Percentiles rank a stretch among this genome's conserved stretches.
These are phyloP conservation scores for Nymphicus hollandicus DNA, from an alignment of 2,113 vertebrate genomes.

Conservation along the genomic window DNA sequence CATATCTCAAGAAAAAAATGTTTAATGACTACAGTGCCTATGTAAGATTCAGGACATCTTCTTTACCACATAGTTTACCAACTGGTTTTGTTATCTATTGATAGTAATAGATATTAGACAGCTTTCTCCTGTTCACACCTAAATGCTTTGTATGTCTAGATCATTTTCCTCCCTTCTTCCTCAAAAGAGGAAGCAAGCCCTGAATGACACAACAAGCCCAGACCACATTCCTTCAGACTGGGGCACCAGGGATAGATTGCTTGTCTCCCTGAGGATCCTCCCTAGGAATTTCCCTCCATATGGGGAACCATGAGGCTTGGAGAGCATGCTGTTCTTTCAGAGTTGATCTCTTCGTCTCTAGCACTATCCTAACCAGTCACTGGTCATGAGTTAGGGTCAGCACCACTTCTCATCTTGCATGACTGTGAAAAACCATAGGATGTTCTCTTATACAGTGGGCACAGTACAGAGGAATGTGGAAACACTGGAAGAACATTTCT, in stretches of 20 bases:
- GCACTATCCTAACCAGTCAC: neutral
- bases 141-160: neutral
- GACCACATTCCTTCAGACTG: neutral
- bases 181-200: neutral
- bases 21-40: neutral
- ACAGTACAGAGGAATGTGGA: neutral
- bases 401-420: neutral
- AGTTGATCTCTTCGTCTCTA: neutral
- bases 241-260: neutral
- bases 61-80: neutral
- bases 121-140: neutral
- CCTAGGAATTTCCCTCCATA: neutral
- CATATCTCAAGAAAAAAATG: neutral
- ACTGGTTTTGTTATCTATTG: neutral
- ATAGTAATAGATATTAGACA: neutral
- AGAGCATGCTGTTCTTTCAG: neutral
- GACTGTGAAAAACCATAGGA: neutral
- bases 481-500: neutral
- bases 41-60: neutral
- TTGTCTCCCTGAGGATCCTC: neutral
- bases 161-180: neutral
- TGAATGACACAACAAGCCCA: neutral
- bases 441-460: neutral
- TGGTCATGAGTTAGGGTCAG: neutral
- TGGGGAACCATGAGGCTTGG: neutral